phyloP scores from a whole-genome alignment of 2,888 invertebrate genomes.

The Ennomos fuscantarius region DNA sequence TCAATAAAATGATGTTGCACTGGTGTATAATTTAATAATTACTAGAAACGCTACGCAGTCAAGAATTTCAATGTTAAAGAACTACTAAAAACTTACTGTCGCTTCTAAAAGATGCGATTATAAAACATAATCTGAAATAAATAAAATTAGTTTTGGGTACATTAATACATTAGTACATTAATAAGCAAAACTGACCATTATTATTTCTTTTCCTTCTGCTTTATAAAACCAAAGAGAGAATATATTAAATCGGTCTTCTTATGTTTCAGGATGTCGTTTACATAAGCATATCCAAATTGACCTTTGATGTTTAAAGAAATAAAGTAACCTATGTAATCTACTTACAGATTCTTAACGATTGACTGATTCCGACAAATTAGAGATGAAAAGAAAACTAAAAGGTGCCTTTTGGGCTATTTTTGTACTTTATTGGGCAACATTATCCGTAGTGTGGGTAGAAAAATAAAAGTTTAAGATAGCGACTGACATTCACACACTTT shows the following conservation, averaged over 20 bases:
- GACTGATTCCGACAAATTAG: slow-evolving; percentile 38
- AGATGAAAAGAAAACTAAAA: slow-evolving; percentile 17
- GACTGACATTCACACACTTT: too few species aligned
- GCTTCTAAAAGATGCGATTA: too few species aligned
- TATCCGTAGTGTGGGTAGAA: slow-evolving; percentile 23
- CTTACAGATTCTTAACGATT: slow-evolving; percentile 42
- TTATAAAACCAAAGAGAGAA: background rate
- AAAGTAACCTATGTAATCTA: slow-evolving; percentile 42
- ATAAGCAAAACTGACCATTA: too few species aligned
- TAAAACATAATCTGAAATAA: too few species aligned
- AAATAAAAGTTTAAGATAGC: background rate
- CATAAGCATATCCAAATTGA: slow-evolving; percentile 26
- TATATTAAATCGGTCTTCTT: slow-evolving; percentile 7
- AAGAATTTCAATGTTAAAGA: too few species aligned
- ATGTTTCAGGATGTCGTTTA: slow-evolving; percentile 25
- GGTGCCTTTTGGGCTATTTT: slow-evolving; percentile 14
- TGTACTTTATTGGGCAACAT: slow-evolving; percentile 14
- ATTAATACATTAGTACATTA: too few species aligned
- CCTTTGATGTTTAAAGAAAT: slow-evolving; percentile 50
- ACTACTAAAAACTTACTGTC: too few species aligned
- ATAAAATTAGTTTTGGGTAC: too few species aligned
- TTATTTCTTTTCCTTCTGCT: too few species aligned
- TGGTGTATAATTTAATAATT: too few species aligned
- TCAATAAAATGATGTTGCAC: too few species aligned
- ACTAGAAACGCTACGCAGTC: too few species aligned